Evolutionary conservation across 2,797 vertebrate species (phyloP), one percentile per base, ranked within the genome.

Genomic region (Typhlichthys subterraneus): DNA sequence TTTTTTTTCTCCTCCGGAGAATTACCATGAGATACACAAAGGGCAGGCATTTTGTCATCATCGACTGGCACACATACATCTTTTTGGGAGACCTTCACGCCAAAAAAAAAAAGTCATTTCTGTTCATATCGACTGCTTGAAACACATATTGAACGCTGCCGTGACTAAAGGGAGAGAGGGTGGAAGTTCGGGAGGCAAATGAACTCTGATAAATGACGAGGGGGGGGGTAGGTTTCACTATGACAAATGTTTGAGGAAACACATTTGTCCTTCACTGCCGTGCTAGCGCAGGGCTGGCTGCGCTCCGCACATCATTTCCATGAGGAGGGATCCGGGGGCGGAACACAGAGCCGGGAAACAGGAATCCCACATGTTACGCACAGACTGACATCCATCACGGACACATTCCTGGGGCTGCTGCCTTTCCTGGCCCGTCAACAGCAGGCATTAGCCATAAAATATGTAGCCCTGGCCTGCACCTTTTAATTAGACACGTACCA

Each of bases 401-500:
- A 72, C 69, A 64, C 52, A 49, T 74, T 81, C 72, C 66, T 29
- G 45, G 53, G 71, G 77, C 75, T 66, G 68, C 75, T 57, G 67
- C 73, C 65, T 75, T 69, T 62, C 65, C 67, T 59, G 73, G 69
- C 71, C 76, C 67, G 57, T 72, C 74, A 71, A 65, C 70, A 74
- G 76, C 71, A 67, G 73, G 63, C 74, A 67, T 73, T 81, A 77
- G 56, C 68, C 50, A 80, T 76, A 73, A 86, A 87, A 77, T 78
- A 79, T 77, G 72, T 53, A 61, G 76, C 71, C 84, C 69, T 45
- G 61, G 63, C 75, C 72, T 76, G 77, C 73, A 78, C 65, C 74
- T 83, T 87, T 83, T 83, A 89, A 85, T 84, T 85, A 85, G 82
- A 86, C 71, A 72, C 70, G 80, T 53, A 77, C 67, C 29, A 33